Base-by-base conservation (phyloP, 2,113 vertebrate species). In the Platichthys stellatus region DNA sequence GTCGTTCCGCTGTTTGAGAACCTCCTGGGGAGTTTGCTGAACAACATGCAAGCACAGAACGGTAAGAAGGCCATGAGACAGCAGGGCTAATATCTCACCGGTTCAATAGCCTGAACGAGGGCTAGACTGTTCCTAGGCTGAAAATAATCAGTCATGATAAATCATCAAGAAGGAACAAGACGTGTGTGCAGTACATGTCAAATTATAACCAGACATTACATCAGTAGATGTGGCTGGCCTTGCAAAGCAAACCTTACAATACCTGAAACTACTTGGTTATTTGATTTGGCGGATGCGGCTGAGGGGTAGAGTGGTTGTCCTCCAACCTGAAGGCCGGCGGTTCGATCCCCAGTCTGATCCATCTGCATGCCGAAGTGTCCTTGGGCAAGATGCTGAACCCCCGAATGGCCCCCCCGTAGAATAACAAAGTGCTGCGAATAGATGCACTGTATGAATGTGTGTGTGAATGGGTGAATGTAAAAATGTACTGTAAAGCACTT, bases 51-150 rank as follows among this genome's bases (percentile, higher is more conserved):
- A 68, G 88, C 78, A 60, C 61, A 93, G 65, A 93, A 81, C 51
- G 89, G 94, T 95, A 40, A 93, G 91, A 65, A 40, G 13, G 53
- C 40, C 5, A 31, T 20, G 24, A 1, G 53, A 63, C 18, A 63
- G 8, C 49, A 49, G 20, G 40, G 10, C 11, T 61, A 12, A 28
- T 56, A 5, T 67, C 5, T 66, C 26, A 64, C 20, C 45, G 62
- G 61, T 40, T 43, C n/a, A 71, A 0, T 23, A 15, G 13, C 11
- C 20, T 23, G 10, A 8, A 54, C 23, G 60, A 49, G 9, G 24
- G 24, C 28, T 28, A 28, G 3, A 24, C 4, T 26, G 45, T 21
- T 78, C 40, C 51, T 2, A 31, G 15, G 26, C 54, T 13, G 21
- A 47, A 47, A 54, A 38, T 26, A 1, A 21, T 75, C 10, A 47